phyloP scores from a whole-genome alignment of 2,888 invertebrate genomes.

The Hyalella azteca region DNA sequence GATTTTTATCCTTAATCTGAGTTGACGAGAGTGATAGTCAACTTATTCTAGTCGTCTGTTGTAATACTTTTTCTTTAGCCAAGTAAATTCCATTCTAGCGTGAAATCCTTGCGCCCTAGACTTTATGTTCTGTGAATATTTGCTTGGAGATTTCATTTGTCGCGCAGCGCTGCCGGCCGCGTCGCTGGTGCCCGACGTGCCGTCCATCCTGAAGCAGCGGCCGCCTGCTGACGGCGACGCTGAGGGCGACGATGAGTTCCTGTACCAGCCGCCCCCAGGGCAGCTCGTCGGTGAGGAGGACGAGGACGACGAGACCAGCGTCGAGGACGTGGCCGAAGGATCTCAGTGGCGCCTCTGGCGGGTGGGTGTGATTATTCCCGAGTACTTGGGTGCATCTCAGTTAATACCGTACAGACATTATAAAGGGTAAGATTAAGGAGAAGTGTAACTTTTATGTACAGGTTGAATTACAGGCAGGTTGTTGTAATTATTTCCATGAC shows the following conservation, averaged over 20 bases:
- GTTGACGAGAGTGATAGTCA: no score
- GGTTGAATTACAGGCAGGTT: neutral
- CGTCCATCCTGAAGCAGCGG: constrained; percentile 57
- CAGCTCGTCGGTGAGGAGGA: constrained; percentile 44
- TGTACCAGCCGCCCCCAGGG: neutral
- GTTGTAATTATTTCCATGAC: neutral
- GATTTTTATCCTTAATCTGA: no score
- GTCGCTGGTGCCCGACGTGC: constrained; percentile 51
- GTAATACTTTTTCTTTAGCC: no score
- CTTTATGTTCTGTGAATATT: no score
- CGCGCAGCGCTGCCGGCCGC: constrained; percentile 1
- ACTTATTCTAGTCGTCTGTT: no score
- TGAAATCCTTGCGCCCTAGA: no score
- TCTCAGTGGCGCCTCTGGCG: constrained; percentile 56
- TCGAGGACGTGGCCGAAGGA: constrained; percentile 48
- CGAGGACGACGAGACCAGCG: constrained; percentile 43
- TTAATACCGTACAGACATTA: neutral
- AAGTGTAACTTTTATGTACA: no score
- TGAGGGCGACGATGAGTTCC: neutral
- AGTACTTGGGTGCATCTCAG: neutral
- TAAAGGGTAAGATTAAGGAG: no score
- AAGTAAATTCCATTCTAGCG: no score
- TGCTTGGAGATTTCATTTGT: no score
- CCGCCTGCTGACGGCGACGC: constrained; percentile 14
- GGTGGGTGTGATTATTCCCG: constrained; percentile 42